Conservation (phyloP, 2,113 vertebrate species). For the Halichoerus grypus region DNA sequence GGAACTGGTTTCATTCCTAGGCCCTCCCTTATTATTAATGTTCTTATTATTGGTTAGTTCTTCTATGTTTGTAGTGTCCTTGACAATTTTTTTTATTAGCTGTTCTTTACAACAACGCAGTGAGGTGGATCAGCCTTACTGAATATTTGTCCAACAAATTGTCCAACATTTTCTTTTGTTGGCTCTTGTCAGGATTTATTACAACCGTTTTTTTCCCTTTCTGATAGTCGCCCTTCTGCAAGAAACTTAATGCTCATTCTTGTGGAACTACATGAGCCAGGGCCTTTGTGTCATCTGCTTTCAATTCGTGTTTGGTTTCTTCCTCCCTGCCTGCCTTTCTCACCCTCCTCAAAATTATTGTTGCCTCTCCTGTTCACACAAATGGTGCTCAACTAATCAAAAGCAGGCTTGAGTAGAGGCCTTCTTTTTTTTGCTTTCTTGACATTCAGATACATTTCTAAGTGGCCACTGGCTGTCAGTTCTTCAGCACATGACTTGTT, state of each 20-base stretch:
- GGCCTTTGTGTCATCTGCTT: conserved; percentile 72
- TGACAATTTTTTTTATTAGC: conserved; percentile 73
- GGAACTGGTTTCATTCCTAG: conserved; percentile 75
- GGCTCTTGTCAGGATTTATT: conserved; percentile 73
- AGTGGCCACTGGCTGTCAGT: not conserved
- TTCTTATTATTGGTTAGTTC: conserved; percentile 73
- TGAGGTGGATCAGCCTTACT: conserved; percentile 61
- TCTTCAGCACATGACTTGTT: conserved; percentile 57
- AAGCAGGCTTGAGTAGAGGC: conserved; percentile 47
- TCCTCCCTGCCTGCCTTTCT: conserved; percentile 34
- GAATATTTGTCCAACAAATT: conserved; percentile 67
- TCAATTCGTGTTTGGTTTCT: conserved; percentile 63
- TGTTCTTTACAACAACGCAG: conserved; percentile 62
- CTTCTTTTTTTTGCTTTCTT: conserved; percentile 24
- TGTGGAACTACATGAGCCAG: conserved; percentile 16
- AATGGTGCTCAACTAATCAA: conserved; percentile 53
- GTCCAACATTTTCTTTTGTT: conserved; percentile 73
- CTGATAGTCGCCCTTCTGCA: conserved; percentile 56
- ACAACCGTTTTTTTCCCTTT: not conserved
- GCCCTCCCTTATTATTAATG: conserved; percentile 80
- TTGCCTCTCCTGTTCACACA: conserved; percentile 32
- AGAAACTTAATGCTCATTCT: conserved; percentile 52
- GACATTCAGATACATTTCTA: conserved; percentile 19
- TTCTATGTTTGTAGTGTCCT: conserved; percentile 70
- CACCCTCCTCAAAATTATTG: conserved; percentile 47